A percentile compares a stretch with the other conserved stretches of the same genome.
These are phyloP conservation scores for Conchocele bisecta DNA, from an alignment of 2,888 invertebrate genomes.

Conservation along the genomic window DNA sequence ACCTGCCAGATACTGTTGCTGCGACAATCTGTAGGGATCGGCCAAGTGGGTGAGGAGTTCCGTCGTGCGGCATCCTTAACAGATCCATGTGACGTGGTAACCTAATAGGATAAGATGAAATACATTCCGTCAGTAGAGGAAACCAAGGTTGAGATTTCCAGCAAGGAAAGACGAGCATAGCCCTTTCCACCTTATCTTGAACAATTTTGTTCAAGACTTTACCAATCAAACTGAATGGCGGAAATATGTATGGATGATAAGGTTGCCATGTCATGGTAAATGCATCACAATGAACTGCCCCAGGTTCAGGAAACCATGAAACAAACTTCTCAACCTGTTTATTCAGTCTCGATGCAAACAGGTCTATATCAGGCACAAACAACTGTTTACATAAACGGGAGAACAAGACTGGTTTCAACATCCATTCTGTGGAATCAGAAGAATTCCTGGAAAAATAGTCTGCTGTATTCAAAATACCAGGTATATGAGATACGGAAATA, in stretches of 20 bases:
- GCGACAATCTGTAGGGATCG: slow-evolving; percentile 17
- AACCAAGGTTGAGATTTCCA: slow-evolving; percentile 50
- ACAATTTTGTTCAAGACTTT: slow-evolving; percentile 39
- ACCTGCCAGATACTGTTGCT: slow-evolving; percentile 28
- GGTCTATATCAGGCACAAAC: slow-evolving; percentile 41
- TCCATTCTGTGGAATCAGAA: too few species aligned
- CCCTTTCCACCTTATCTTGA: slow-evolving; percentile 34
- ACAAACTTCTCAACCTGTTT: slow-evolving; percentile 22
- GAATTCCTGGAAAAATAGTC: too few species aligned
- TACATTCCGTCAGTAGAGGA: slow-evolving; percentile 24
- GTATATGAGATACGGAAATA: slow-evolving; percentile 32
- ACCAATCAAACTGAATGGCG: slow-evolving; percentile 42
- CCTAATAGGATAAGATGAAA: slow-evolving; percentile 38
- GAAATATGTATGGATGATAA: slow-evolving; percentile 38
- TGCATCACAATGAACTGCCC: slow-evolving; percentile 26
- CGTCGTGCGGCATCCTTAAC: slow-evolving; percentile 9
- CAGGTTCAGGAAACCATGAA: slow-evolving; percentile 42
- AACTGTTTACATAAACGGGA: too few species aligned
- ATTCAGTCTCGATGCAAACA: slow-evolving; percentile 45
- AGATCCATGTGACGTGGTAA: slow-evolving; percentile 39
- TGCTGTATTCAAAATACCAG: slow-evolving; percentile 21
- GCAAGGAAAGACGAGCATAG: slow-evolving; percentile 34
- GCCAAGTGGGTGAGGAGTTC: slow-evolving; percentile 8
- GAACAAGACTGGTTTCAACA: too few species aligned
- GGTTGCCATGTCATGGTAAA: slow-evolving; percentile 38